Evolutionary conservation across 2,113 vertebrate genomes (phyloP).

Genomic region (Bufo bufo): DNA sequence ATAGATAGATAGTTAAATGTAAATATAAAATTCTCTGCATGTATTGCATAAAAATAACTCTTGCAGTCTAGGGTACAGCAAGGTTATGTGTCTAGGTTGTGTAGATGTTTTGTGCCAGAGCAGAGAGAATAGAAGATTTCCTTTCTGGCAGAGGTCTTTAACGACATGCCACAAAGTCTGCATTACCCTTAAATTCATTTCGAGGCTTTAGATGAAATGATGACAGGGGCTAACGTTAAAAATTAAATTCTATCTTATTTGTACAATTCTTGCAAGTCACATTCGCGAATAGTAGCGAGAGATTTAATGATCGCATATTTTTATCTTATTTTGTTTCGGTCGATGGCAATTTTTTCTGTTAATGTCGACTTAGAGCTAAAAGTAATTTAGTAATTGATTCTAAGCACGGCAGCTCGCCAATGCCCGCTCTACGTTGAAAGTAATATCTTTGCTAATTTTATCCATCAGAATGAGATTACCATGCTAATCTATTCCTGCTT

Average conservation of each 20-base stretch:
- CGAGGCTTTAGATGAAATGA: slow-evolving; percentile 87
- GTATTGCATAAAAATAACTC: not conserved
- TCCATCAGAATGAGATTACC: slow-evolving; percentile 98
- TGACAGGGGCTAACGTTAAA: slow-evolving; percentile 97
- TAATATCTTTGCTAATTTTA: slow-evolving; percentile 99
- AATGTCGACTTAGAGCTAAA: slow-evolving; percentile 99
- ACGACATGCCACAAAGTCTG: slow-evolving; percentile 59
- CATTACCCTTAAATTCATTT: slow-evolving; percentile 60
- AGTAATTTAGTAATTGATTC: slow-evolving; percentile 99
- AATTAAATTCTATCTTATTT: slow-evolving; percentile 99
- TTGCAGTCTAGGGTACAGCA: not conserved
- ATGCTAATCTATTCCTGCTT: slow-evolving; percentile 91
- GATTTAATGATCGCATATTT: slow-evolving; percentile 99
- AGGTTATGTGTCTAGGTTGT: slow-evolving; percentile 19
- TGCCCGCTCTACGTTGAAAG: slow-evolving; percentile 89
- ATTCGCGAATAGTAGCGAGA: slow-evolving; percentile 96
- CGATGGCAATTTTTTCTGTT: slow-evolving; percentile 99
- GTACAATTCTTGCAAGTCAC: slow-evolving; percentile 97
- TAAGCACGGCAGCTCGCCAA: slow-evolving; percentile 87
- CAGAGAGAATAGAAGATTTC: slow-evolving; percentile 48
- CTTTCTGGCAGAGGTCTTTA: slow-evolving; percentile 49
- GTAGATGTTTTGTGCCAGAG: not conserved
- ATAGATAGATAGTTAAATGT: not conserved
- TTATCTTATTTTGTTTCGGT: slow-evolving; percentile 96
- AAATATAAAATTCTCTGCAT: not conserved